Conservation (phyloP, 2,888 invertebrate species). For the Myopa tessellatipennis region DNA sequence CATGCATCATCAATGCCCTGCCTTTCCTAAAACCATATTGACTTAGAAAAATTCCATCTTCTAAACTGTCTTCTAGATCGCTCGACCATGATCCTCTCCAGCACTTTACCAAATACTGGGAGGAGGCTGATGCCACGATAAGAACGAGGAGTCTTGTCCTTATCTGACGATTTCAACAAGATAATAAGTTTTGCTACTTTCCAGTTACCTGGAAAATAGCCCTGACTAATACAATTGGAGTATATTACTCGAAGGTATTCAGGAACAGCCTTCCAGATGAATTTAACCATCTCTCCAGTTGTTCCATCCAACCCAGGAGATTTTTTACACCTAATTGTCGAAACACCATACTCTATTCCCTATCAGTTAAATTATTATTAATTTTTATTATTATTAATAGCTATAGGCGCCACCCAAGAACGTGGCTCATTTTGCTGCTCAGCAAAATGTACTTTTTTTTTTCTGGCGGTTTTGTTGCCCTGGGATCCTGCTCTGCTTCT, state of each 20-base stretch:
- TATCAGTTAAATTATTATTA: no score
- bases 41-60: background rate
- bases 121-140: background rate
- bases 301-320: background rate
- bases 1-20: no score
- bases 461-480: no score
- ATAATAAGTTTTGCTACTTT: background rate
- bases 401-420: no score
- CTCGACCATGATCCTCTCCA: background rate
- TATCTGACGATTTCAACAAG: background rate
- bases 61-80: background rate
- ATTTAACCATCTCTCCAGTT: background rate
- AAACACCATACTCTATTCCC: no score
- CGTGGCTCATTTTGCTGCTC: no score
- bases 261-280: background rate
- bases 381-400: no score
- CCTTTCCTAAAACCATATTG: no score
- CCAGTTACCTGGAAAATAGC: background rate
- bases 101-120: background rate
- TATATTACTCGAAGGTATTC: background rate
- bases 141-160: background rate
- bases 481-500: no score
- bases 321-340: no score
- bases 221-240: background rate
- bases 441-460: no score